Base-by-base conservation (phyloP, 2,888 invertebrate species). In the Plusia festucae region DNA sequence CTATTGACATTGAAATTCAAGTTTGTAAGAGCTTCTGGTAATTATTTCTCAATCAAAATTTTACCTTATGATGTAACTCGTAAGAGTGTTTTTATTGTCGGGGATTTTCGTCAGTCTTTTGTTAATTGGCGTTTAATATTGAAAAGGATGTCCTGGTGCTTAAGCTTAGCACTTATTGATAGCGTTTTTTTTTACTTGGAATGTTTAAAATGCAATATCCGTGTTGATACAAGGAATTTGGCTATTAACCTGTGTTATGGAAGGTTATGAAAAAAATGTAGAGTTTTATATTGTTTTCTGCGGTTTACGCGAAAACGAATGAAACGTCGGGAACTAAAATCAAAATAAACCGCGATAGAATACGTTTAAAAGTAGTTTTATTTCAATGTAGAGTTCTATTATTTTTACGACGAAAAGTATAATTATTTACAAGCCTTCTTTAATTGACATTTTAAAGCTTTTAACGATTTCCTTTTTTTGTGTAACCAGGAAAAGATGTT, bases 71-170 rank as follows among this genome's bases (percentile, higher is more conserved):
- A 20, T 4, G 18, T 49, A 11, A 20, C 6, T 0, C 4, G 3
- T 49, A 49, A 49, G 46, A 20, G 20, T 20, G 11, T 20, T 49
- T 49, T 49, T 49, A 11, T 18, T 6, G n/a, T 18, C 11, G 11
- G 0, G 46, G 18, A 46, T 49, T 18, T 49, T 3, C 18, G 20
- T 49, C 11, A n/a, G n/a, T 49, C 11, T 20, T 20, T 49, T 18
- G 20, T 49, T 18, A 20, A 49, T 49, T 49, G n/a, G 40, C 18
- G 20, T 49, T 20, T 20, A 20, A 49, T 49, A 49, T 49, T 13
- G 46, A 49, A 49, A 20, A 49, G 46, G 46, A 49, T 49, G 18
- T 49, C 46, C 46, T 49, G 46, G 46, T 49, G 16, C 4, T 49
- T 18, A 20, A 49, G 46, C 46, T 20, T 20, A 20, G 20, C 4